These are phyloP conservation scores for Nomada ruficornis DNA, from an alignment of 2,888 invertebrate species.

Conservation along the genomic window DNA sequence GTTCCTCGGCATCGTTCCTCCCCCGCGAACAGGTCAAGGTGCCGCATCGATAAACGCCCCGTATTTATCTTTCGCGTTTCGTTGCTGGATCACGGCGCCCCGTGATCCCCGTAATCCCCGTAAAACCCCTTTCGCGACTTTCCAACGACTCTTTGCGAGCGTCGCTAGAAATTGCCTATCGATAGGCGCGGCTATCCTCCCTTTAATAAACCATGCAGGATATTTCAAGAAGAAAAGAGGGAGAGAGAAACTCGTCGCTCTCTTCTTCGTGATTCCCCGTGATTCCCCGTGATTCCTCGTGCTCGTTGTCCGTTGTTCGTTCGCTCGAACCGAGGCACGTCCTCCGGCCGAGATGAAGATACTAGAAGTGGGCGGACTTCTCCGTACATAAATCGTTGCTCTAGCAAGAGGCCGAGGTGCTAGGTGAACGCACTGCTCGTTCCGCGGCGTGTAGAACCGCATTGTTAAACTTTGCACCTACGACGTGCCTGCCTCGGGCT, in stretches of 20 bases:
- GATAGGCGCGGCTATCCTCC: no score
- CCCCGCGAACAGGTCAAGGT: constrained; percentile 48
- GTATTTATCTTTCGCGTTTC: constrained; percentile 40
- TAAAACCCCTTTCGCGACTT: constrained; percentile 13
- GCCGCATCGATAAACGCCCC: constrained; percentile 50
- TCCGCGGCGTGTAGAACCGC: constrained; percentile 48
- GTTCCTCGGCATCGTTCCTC: constrained; percentile 55
- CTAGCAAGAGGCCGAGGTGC: constrained; percentile 78
- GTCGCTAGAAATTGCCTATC: no score
- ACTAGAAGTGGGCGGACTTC: constrained; percentile 79
- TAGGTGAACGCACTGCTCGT: constrained; percentile 74
- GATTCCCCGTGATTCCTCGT: background rate
- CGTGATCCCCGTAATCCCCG: no score
- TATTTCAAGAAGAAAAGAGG: no score
- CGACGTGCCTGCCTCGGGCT: constrained; percentile 55
- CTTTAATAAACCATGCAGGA: no score
- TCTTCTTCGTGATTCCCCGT: background rate
- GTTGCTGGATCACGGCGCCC: constrained; percentile 26
- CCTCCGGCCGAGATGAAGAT: constrained; percentile 81
- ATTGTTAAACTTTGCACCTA: constrained; percentile 72
- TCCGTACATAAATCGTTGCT: constrained; percentile 79
- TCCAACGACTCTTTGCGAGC: no score
- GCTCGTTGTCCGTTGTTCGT: background rate
- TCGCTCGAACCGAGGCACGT: constrained; percentile 64
- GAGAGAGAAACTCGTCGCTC: constrained; percentile 1